Evolutionary conservation across 1,140 invertebrate species (phyloP).

Genomic region (Anadara kagoshimensis): DNA sequence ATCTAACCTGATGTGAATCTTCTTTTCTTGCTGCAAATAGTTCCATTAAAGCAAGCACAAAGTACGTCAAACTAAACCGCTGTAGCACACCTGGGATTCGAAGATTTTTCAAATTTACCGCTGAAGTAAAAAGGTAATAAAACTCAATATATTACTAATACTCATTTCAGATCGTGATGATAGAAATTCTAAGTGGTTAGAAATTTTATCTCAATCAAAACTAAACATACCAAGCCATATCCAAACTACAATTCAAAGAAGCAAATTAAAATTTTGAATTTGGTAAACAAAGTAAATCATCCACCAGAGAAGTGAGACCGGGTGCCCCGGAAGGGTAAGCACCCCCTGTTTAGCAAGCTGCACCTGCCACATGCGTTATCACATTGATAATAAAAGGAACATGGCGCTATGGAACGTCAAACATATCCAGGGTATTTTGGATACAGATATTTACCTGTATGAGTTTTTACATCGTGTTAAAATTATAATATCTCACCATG

Average conservation of each 20-base stretch:
- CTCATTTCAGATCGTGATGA: neutral
- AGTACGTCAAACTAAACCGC: conserved; percentile 86
- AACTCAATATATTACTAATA: too few species aligned
- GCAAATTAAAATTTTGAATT: too few species aligned
- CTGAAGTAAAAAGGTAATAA: conserved; percentile 35
- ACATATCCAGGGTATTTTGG: too few species aligned
- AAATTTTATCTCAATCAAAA: neutral
- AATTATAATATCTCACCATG: too few species aligned
- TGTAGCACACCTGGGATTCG: conserved; percentile 90
- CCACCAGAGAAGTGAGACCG: neutral
- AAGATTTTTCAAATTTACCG: conserved; percentile 78
- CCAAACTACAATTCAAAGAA: neutral
- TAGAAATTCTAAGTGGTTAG: neutral
- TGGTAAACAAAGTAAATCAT: neutral
- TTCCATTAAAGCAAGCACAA: conserved; percentile 83
- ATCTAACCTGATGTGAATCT: conserved; percentile 56
- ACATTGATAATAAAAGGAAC: too few species aligned
- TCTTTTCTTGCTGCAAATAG: conserved; percentile 74
- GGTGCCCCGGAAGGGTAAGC: too few species aligned
- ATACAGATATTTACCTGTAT: too few species aligned
- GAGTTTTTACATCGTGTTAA: too few species aligned
- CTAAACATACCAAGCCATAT: neutral
- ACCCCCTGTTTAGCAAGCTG: too few species aligned
- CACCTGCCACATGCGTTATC: too few species aligned
- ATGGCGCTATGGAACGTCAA: too few species aligned